phyloP scores from a whole-genome alignment of 2,888 invertebrate species.

The Tinea trinotella region DNA sequence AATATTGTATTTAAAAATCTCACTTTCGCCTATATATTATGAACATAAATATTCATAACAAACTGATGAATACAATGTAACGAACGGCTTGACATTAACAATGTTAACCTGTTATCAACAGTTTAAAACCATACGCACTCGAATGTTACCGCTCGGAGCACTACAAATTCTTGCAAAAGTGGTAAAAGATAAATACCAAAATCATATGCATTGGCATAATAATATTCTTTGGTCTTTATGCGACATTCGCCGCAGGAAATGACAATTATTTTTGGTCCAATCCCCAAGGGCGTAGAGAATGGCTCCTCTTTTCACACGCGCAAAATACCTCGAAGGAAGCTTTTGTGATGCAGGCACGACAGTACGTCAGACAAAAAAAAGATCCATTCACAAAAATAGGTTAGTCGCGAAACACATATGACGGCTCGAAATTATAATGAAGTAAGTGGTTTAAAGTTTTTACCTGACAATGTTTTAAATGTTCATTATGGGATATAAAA shows the following conservation, averaged over 20 bases:
- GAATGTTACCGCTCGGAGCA: constrained; percentile 30
- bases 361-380: constrained; percentile 49
- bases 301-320: constrained; percentile 63
- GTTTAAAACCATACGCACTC: not conserved
- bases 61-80: no score
- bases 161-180: constrained; percentile 35
- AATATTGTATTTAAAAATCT: no score
- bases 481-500: no score
- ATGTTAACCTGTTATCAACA: no score
- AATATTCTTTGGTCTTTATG: constrained; percentile 34
- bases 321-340: constrained; percentile 61
- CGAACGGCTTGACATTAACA: no score
- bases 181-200: constrained; percentile 28
- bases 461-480: no score
- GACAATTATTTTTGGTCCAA: constrained; percentile 68
- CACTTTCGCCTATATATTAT: no score
- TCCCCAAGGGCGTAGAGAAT: constrained; percentile 57
- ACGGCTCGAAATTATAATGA: not conserved
- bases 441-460: not conserved
- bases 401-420: constrained; percentile 47
- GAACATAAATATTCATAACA: no score
- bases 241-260: constrained; percentile 63
- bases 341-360: constrained; percentile 48
- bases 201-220: constrained; percentile 25
- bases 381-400: constrained; percentile 69